Conservation (phyloP, 1,140 invertebrate species). For the Streblospio benedicti region DNA sequence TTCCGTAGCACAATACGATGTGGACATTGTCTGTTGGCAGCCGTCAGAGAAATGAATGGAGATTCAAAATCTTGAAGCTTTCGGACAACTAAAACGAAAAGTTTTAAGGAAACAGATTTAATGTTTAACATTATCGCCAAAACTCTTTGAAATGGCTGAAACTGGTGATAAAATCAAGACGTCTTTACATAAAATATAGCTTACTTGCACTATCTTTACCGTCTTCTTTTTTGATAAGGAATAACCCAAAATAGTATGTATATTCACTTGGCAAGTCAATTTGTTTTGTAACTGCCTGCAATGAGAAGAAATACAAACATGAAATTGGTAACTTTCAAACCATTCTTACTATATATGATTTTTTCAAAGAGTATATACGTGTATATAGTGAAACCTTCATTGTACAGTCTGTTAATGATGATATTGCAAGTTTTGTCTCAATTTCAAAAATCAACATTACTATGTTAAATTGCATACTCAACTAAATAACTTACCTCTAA, state of each 20-base stretch:
- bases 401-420: too few species aligned
- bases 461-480: too few species aligned
- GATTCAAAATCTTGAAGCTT: constrained; percentile 93
- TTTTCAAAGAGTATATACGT: too few species aligned
- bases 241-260: constrained; percentile 79
- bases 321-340: not conserved
- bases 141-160: not conserved
- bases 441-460: too few species aligned
- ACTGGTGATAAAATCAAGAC: not conserved
- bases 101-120: constrained; percentile 11
- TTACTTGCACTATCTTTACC: constrained; percentile 58
- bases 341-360: too few species aligned
- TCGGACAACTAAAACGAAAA: constrained; percentile 59
- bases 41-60: constrained; percentile 78
- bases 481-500: constrained; percentile 64
- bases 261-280: constrained; percentile 68
- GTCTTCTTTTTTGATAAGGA: constrained; percentile 68
- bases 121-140: too few species aligned
- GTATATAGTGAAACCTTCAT: too few species aligned
- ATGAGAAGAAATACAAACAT: constrained; percentile 27
- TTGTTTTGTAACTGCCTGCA: constrained; percentile 62
- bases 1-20: constrained; percentile 46
- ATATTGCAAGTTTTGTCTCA: too few species aligned
- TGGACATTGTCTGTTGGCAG: constrained; percentile 45
- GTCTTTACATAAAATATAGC: constrained; percentile 25